Conservation (phyloP, 1,140 invertebrate species). For the Littorina saxatilis region DNA sequence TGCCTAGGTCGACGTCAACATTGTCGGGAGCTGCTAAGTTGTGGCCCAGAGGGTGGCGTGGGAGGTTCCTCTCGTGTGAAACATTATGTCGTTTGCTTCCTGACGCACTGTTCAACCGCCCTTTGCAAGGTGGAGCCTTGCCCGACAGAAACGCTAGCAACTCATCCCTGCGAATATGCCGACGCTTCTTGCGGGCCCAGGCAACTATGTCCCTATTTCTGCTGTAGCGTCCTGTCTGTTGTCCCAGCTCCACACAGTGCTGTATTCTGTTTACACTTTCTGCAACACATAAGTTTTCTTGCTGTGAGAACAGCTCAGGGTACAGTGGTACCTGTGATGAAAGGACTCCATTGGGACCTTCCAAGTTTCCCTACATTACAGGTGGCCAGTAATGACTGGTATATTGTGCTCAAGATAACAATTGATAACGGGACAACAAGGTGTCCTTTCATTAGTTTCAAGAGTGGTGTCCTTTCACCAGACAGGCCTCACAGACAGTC, state of each 20-base stretch:
- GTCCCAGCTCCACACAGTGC: conserved; percentile 83
- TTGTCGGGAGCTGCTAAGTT: conserved; percentile 46
- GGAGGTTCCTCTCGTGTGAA: conserved; percentile 51
- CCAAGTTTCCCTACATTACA: too few relatives aligned
- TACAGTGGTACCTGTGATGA: too few relatives aligned
- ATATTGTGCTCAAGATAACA: too few relatives aligned
- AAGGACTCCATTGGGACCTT: too few relatives aligned
- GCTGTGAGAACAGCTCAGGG: too few relatives aligned
- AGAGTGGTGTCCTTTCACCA: too few relatives aligned
- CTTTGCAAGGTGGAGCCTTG: conserved; percentile 81
- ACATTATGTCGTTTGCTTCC: conserved; percentile 77
- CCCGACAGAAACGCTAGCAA: conserved; percentile 87
- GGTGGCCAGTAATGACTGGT: too few relatives aligned
- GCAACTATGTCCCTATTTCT: conserved; percentile 86
- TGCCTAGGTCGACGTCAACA: conserved; percentile 81
- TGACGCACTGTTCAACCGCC: conserved; percentile 75
- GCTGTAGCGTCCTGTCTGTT: conserved; percentile 85
- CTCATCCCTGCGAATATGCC: conserved; percentile 86
- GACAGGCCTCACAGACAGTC: too few relatives aligned
- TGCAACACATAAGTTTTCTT: conserved; percentile 75
- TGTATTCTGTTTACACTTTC: conserved; percentile 85
- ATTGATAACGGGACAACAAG: too few relatives aligned
- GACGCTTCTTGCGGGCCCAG: conserved; percentile 80
- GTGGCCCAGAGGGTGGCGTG: conserved; percentile 36
- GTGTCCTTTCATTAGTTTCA: too few relatives aligned